Evolutionary conservation across 2,113 vertebrate genomes (phyloP).

Genomic region (Hemibagrus wyckioides): DNA sequence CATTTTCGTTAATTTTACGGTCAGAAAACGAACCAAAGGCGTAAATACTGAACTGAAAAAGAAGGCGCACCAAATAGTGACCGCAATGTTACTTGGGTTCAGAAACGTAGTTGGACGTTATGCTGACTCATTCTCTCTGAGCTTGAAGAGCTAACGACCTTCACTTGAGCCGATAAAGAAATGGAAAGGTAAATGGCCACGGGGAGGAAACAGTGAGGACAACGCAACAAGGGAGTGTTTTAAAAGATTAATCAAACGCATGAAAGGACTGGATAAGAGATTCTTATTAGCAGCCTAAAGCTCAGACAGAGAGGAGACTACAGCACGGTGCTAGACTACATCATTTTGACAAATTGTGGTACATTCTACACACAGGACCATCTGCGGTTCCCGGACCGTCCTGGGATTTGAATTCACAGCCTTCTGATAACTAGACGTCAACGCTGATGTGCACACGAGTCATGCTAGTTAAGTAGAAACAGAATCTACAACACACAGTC

Average conservation of each 20-base stretch:
- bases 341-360: background rate
- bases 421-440: background rate
- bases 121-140: background rate
- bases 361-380: background rate
- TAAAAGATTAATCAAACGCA: background rate
- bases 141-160: background rate
- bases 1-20: background rate
- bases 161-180: background rate
- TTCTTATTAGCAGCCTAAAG: background rate
- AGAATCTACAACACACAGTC: background rate
- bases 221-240: background rate
- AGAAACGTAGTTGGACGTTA: background rate
- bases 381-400: background rate
- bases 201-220: background rate
- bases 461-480: background rate
- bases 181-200: background rate
- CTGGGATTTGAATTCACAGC: background rate
- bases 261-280: background rate
- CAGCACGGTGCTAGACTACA: background rate
- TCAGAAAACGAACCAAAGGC: background rate
- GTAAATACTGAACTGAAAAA: background rate
- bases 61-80: background rate
- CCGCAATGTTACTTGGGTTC: background rate
- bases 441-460: background rate
- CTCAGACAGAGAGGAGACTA: background rate